Evolutionary conservation across 2,888 invertebrate species (phyloP), one percentile per base, ranked within the genome.

Genomic region (Drosophila dives): DNA sequence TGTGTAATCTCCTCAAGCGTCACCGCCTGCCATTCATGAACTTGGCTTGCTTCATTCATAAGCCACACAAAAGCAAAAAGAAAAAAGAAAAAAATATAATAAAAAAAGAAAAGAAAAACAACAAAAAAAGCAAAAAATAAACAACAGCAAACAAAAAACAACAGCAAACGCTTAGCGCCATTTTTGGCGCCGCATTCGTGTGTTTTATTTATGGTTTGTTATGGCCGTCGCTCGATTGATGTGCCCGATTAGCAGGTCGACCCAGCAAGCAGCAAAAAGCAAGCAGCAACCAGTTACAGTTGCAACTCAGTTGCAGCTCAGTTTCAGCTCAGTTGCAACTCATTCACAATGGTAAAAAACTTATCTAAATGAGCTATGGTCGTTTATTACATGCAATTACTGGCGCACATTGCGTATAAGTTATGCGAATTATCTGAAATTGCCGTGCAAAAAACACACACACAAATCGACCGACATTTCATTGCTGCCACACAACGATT

Each of bases 321-420:
- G 49, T 38, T 40, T n/a, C 45, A 32, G 55, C 75, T 49, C 29
- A 36, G 11, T 34, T 53, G 33, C 38, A 55, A 38, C 38, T 55
- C 38, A 36, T n/a, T 29, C n/a, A 38, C 26, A 34, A 45, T 49
- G 66, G 50, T 60, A 87, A 74, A 74, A 85, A 83, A 84, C 76
- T 85, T 89, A 85, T 85, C 87, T 89, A 80, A 89, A 85, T 89
- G 89, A 84, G 84, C 67, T 45, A 38, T 61, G 66, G 36, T 75
- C 79, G 76, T 86, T 86, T 85, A 85, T 85, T 83, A 73, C 81
- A 60, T 76, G 89, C 89, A 89, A 85, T 85, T 85, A 89, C 68
- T 36, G 68, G 45, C 77, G 29, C 53, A 77, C 81, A 64, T 64
- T 80, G 83, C 85, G 85, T 87, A 86, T 81, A 83, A 69, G 81